Evolutionary conservation across 2,113 vertebrate genomes (phyloP), one percentile per base, ranked within the genome.

Genomic region (Corapipo altera): DNA sequence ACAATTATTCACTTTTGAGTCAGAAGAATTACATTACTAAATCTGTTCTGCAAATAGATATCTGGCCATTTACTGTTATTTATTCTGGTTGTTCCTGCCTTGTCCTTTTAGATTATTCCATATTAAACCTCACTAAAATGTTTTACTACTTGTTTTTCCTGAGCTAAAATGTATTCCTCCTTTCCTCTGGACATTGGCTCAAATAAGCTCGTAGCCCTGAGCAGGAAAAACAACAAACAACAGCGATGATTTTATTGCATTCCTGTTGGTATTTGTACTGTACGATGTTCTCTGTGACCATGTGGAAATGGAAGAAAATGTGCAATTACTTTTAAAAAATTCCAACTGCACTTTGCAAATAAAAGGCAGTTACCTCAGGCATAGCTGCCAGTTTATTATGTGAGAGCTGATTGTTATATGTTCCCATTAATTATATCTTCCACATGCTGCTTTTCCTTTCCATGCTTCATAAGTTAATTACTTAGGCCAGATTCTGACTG

Each of bases 321-420:
- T 95, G 86, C 65, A 91, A 94, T 96, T 95, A 89, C 76, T 86
- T 93, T 30, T 17, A 14, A 84, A 95, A 94, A 91, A 75, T 75
- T 93, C 92, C 90, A 92, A 88, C 83, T 81, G 46, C 85, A 93
- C 91, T 96, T 92, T 93, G 49, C 65, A 91, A 97, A 97, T 95
- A 96, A 96, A 96, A 95, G 91, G 93, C 92, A 93, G 83, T 93
- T 96, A 97, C 96, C 88, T 94, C 95, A 89, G 94, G 65, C 95
- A 87, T 64, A 93, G 73, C 91, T 96, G 85, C 93, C 93, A 94
- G 89, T 94, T 96, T 95, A 94, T 96, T 95, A 96, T 76, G 85
- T 84, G 96, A 84, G 83, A 95, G 54, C 73, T 80, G 93, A 96
- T 86, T 92, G 88, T 94, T 95, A 81, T 61, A 57, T 81, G 79